Evolutionary conservation across 2,113 vertebrate species (phyloP).

Genomic region (Gallinago jamesoni): DNA sequence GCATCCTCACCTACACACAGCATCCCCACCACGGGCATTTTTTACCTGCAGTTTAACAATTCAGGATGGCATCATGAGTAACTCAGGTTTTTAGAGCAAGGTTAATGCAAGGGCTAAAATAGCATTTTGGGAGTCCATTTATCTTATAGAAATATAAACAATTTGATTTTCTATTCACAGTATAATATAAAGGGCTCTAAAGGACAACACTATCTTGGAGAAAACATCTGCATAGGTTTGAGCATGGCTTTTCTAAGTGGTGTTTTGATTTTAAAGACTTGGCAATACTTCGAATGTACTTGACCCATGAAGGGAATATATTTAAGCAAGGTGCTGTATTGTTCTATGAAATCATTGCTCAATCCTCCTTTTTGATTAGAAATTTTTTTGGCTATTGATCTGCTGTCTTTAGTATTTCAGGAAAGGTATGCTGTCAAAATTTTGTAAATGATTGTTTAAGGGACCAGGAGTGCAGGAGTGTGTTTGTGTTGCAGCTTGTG

Average conservation of each 20-base stretch:
- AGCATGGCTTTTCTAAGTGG: neutral
- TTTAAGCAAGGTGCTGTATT: neutral
- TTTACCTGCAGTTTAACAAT: neutral
- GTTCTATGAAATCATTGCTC: neutral
- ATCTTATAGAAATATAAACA: neutral
- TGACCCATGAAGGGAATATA: neutral
- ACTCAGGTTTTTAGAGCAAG: neutral
- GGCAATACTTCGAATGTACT: neutral
- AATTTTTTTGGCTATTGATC: neutral
- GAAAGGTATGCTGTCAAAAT: neutral
- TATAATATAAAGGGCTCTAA: neutral
- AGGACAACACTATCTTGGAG: neutral
- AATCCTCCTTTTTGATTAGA: neutral
- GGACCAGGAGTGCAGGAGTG: neutral
- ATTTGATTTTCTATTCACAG: neutral
- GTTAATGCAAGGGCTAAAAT: neutral
- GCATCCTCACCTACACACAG: neutral
- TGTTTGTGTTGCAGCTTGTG: neutral
- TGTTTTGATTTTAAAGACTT: neutral
- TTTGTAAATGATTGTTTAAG: neutral
- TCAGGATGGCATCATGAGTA: neutral
- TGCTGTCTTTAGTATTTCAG: neutral
- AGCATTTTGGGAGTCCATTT: neutral
- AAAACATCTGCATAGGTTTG: neutral
- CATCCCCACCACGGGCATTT: rapidly evolving